These are phyloP conservation scores for Todiramphus saurophagus DNA, from an alignment of 2,113 vertebrate genomes.

Conservation along the genomic window DNA sequence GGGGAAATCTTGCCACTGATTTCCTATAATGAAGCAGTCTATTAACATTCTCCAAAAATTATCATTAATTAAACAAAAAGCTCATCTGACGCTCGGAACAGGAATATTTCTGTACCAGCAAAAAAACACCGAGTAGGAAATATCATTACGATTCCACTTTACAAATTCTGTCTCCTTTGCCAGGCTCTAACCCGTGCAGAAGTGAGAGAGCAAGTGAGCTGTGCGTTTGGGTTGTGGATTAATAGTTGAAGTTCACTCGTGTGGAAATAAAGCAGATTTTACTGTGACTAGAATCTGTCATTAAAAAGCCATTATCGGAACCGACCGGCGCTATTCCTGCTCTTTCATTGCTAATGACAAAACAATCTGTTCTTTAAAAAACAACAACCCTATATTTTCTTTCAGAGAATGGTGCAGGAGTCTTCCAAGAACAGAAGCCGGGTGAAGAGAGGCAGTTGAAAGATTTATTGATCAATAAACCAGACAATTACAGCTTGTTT, in stretches of 20 bases:
- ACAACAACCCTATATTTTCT: background rate
- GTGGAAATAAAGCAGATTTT: conserved; percentile 58
- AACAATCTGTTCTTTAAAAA: conserved; percentile 58
- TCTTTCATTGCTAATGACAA: conserved; percentile 63
- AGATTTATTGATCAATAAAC: conserved; percentile 80
- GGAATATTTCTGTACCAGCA: conserved; percentile 21
- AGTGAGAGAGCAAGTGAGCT: background rate
- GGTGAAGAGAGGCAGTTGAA: conserved; percentile 43
- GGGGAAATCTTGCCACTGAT: background rate
- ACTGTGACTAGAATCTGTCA: conserved; percentile 34
- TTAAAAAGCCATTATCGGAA: conserved; percentile 67
- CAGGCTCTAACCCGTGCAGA: background rate
- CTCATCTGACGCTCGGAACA: background rate
- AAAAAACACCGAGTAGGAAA: background rate
- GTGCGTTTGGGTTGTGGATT: background rate
- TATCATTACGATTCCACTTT: background rate
- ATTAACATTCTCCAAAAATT: conserved; percentile 22
- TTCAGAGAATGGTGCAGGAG: conserved; percentile 1
- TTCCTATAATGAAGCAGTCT: conserved; percentile 37
- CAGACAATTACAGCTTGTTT: conserved; percentile 74
- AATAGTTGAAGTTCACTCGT: conserved; percentile 29
- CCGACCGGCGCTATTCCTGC: background rate
- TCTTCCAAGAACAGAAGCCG: background rate
- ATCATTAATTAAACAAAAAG: conserved; percentile 34
- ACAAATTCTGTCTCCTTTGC: background rate